A percentile compares a stretch with the other conserved stretches of the same genome.
phyloP scores from a whole-genome alignment of 2,113 vertebrate genomes.

The Malurus alboscapulatus region DNA sequence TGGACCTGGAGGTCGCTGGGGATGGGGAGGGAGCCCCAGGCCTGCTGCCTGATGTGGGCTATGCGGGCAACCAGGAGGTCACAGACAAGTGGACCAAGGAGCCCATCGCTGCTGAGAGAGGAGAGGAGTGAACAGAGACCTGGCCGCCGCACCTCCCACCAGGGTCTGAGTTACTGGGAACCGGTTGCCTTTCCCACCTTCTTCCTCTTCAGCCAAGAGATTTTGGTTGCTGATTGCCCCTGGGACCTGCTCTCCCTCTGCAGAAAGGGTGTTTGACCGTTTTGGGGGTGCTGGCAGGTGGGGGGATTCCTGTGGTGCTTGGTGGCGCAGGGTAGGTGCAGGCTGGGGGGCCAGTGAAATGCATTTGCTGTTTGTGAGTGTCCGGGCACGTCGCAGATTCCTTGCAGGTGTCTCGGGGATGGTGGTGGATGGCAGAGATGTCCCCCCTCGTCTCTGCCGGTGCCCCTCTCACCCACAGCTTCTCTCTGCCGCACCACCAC shows the following conservation, averaged over 20 bases:
- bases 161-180: constrained; percentile 25
- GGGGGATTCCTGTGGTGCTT: neutral
- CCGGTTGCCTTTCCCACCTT: constrained; percentile 38
- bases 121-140: constrained; percentile 64
- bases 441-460: neutral
- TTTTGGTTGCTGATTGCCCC: neutral
- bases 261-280: neutral
- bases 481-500: neutral
- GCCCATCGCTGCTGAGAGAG: constrained; percentile 61
- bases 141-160: neutral
- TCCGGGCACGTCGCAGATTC: neutral
- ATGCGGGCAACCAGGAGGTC: constrained; percentile 16
- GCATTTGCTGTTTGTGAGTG: neutral
- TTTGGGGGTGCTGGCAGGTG: neutral
- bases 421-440: neutral
- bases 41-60: neutral
- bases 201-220: constrained; percentile 46
- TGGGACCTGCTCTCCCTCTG: constrained; percentile 2
- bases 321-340: neutral
- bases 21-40: constrained; percentile 50
- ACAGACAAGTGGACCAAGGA: constrained; percentile 70
- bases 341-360: neutral
- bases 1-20: constrained; percentile 82
- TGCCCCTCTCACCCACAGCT: neutral
- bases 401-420: neutral